These are phyloP conservation scores for Trissolcus basalis DNA, from an alignment of 1,140 invertebrate species.

Conservation along the genomic window DNA sequence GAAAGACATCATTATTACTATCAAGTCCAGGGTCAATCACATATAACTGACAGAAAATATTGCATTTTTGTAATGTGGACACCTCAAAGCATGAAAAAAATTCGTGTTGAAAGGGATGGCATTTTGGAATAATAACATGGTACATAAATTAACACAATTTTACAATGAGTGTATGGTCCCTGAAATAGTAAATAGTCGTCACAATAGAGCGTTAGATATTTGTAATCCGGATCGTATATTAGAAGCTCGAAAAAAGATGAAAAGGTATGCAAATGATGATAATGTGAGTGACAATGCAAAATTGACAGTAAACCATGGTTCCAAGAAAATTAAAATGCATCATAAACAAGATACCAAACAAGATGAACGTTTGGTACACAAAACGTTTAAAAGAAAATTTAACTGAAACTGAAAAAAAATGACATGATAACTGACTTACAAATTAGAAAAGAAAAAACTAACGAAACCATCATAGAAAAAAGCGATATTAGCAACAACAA, in stretches of 20 bases:
- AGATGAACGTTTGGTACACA: no score
- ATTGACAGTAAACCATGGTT: background rate
- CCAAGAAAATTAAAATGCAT: no score
- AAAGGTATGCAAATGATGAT: background rate
- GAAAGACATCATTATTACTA: constrained; percentile 54
- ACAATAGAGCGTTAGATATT: constrained; percentile 51
- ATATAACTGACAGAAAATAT: constrained; percentile 44
- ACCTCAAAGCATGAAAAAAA: constrained; percentile 19
- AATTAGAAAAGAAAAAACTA: no score
- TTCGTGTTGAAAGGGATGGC: constrained; percentile 16
- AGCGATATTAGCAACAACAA: no score
- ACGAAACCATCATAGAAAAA: no score
- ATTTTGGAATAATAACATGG: constrained; percentile 32
- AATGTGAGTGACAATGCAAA: background rate
- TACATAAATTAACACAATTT: constrained; percentile 52
- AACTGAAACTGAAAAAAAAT: no score
- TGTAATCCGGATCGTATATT: constrained; percentile 49
- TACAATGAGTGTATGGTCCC: constrained; percentile 62
- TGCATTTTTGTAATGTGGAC: constrained; percentile 53
- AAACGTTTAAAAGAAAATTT: no score
- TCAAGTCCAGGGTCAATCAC: constrained; percentile 63
- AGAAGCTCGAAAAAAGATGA: constrained; percentile 15
- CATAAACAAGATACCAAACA: no score
- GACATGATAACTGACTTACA: no score
- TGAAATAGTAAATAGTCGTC: constrained; percentile 63